Base-by-base conservation (phyloP, 2,797 vertebrate genomes). In the Acipenser ruthenus region DNA sequence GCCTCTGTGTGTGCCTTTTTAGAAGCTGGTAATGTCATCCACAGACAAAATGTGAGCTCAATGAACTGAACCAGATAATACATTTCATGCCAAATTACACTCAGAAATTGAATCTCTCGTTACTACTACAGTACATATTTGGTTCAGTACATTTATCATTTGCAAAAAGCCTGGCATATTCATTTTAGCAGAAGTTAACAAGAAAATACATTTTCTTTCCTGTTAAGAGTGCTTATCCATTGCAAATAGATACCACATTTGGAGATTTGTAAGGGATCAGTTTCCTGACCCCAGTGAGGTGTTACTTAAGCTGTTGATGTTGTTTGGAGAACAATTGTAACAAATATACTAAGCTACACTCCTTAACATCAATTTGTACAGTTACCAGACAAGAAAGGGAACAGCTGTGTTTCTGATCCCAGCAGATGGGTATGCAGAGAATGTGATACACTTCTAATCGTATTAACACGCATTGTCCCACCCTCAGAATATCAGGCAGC, bases 401-500 rank as follows among this genome's bases (percentile, higher is more conserved):
- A 78, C 70, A 78, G 67, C 70, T 78, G 72, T 71, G 69, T 67
- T 66, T 37, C 60, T 74, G 70, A 2, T 6, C 18, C 12, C 51
- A 73, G 70, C 68, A 80, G 70, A 75, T 75, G 75, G 70, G 63
- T 69, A 64, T 73, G 70, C 50, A 58, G 73, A 71, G 72, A 78
- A 72, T 71, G 56, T 64, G 68, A 18, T 60, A 50, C 58, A 66
- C 70, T 73, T 75, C 73, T 82, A 83, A 82, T 76, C 70, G 66
- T 59, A 71, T 82, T 83, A 76, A 78, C 69, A 71, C 68, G 72
- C 66, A 18, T 71, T 81, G 65, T 77, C 72, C 77, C 63, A 65
- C 51, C 10, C 6, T 11, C 51, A 10, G 23, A 9, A 13, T 49
- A 59, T 50, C 49, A 49, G 10, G 15, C 11, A 11, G 49, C 49